Evolutionary conservation across 2,797 vertebrate genomes (phyloP).

Genomic region (Bryconaethiops microstoma): DNA sequence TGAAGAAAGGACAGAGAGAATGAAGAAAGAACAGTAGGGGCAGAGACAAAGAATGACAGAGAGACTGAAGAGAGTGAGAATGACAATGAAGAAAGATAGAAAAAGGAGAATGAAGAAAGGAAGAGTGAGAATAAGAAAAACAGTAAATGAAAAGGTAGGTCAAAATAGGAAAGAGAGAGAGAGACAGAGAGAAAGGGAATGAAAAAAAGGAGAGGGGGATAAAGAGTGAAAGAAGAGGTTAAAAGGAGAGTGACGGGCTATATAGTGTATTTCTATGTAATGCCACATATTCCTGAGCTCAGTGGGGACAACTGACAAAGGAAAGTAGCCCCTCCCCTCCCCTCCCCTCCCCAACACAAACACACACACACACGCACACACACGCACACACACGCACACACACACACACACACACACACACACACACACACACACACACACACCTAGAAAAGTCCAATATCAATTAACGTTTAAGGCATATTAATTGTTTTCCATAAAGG

Average conservation of each 20-base stretch:
- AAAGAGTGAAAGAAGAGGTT: not conserved
- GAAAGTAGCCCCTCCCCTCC: not conserved
- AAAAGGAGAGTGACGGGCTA: not conserved
- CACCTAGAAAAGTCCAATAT: not conserved
- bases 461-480: not conserved
- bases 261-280: not conserved
- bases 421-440: not conserved
- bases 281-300: constrained; percentile 2
- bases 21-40: not conserved
- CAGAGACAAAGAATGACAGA: not conserved
- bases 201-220: not conserved
- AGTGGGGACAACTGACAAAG: constrained; percentile 23
- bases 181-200: not conserved
- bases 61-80: not conserved
- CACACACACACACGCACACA: not conserved
- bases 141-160: no score
- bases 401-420: no score
- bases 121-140: not conserved
- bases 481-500: not conserved
- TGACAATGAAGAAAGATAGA: not conserved
- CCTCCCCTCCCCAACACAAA: constrained; percentile 14
- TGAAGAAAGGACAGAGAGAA: not conserved
- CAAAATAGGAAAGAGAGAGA: not conserved
- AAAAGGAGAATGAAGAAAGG: not conserved
- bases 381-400: not conserved